Base-by-base conservation (phyloP, 2,888 invertebrate genomes). In the Orthosia cruda region DNA sequence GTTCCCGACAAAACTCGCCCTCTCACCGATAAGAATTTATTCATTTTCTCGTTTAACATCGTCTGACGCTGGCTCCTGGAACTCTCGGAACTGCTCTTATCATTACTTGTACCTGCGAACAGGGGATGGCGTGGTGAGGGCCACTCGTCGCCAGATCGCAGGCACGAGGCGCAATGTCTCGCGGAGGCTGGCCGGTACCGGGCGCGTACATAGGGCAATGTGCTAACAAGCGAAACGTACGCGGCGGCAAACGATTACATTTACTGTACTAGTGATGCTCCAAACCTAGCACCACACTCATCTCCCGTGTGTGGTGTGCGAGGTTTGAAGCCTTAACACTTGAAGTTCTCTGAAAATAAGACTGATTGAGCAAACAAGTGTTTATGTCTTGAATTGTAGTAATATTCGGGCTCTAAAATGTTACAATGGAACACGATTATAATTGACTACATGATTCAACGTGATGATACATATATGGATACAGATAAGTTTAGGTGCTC, bases 21-120 rank as follows among this genome's bases (percentile, higher is more conserved):
- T 95, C 97, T 97, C 98, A 99, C 99, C 98, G 98, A 98, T 97
- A 99, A 97, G 97, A 99, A 99, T 96, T 98, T 98, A 98, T 98
- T 98, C 97, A 99, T 99, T 98, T 98, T 98, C 97, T 98, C 98
- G 96, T 98, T 98, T 97, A 99, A 97, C 96, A 98, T 98, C 96
- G 98, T 98, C 95, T 98, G 98, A 92, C 98, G 98, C 97, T 98
- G 98, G 96, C 98, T 97, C 95, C 97, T 97, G 95, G 98, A 98
- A 94, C 97, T 94, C 90, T 94, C 95, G 90, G 94, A 94, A 89
- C 94, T 97, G 95, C 97, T 97, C 97, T 97, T 97, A 97, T 97
- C 97, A 97, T 97, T 97, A 95, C 96, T 97, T 95, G 92, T 89
- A 92, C 97, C 97, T 97, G 97, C 91, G 92, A 96, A 96, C 96